Evolutionary conservation across 37 sponge, comb jelly and placozoan species (phyloP).

Genomic region (Haliclona indistincta): DNA sequence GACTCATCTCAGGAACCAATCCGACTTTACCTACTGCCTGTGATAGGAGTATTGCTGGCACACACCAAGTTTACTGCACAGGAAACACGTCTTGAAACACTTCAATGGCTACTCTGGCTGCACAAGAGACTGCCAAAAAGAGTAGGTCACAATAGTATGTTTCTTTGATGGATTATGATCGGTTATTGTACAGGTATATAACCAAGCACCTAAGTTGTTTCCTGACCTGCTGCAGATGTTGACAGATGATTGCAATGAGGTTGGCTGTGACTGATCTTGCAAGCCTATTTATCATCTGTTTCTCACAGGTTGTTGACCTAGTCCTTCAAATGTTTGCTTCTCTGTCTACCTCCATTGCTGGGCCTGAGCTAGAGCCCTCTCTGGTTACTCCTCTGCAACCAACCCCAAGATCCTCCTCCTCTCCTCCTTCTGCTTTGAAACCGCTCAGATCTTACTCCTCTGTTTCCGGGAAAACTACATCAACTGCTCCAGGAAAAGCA

Average conservation of each 20-base stretch:
- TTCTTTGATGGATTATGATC: neutral
- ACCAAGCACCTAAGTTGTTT: slow-evolving; percentile 49
- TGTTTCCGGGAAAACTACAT: neutral
- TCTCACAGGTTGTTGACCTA: slow-evolving; percentile 57
- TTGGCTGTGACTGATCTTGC: neutral
- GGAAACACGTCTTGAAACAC: slow-evolving; percentile 78
- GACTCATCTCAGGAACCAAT: neutral
- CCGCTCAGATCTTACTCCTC: neutral
- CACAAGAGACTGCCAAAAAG: slow-evolving; percentile 78
- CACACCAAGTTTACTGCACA: slow-evolving; percentile 53
- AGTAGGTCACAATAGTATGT: slow-evolving; percentile 19
- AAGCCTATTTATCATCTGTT: neutral
- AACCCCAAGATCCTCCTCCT: neutral
- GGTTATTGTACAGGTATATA: slow-evolving; percentile 34
- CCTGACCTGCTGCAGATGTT: slow-evolving; percentile 56
- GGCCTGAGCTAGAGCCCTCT: slow-evolving; percentile 32
- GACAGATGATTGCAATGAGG: slow-evolving; percentile 45
- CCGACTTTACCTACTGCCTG: slow-evolving; percentile 61
- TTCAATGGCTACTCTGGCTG: slow-evolving; percentile 87
- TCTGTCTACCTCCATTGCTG: slow-evolving; percentile 67
- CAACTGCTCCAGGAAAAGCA: neutral
- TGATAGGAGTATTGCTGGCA: slow-evolving; percentile 75
- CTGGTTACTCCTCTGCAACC: neutral
- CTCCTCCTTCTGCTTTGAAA: neutral
- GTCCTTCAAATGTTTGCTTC: slow-evolving; percentile 59